These are phyloP conservation scores for Oncorhynchus keta DNA, from an alignment of 2,113 vertebrate genomes.

Conservation along the genomic window DNA sequence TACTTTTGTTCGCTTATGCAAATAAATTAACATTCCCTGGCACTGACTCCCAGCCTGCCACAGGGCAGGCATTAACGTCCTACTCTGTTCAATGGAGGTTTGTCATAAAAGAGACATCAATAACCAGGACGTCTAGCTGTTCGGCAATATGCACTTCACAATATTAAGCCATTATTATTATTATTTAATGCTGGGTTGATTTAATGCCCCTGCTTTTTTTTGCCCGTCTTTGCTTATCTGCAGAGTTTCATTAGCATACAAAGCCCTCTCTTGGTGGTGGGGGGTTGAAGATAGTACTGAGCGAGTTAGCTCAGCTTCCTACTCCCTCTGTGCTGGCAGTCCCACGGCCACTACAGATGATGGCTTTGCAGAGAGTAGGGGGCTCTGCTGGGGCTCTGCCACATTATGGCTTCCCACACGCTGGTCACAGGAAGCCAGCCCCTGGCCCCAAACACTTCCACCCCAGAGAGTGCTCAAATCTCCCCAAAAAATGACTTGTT, in stretches of 20 bases:
- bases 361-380: slow-evolving; percentile 41
- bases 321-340: slow-evolving; percentile 51
- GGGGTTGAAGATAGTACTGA: slow-evolving; percentile 42
- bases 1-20: slow-evolving; percentile 45
- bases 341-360: slow-evolving; percentile 63
- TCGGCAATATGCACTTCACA: slow-evolving; percentile 34
- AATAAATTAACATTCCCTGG: slow-evolving; percentile 63
- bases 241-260: slow-evolving; percentile 71
- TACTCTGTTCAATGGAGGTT: slow-evolving; percentile 57
- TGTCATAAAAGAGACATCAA: slow-evolving; percentile 71
- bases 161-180: slow-evolving; percentile 61
- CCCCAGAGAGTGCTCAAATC: slow-evolving; percentile 38
- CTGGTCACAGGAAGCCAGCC: slow-evolving; percentile 35
- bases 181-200: slow-evolving; percentile 70
- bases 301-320: slow-evolving; percentile 51
- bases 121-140: slow-evolving; percentile 58
- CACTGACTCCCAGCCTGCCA: slow-evolving; percentile 59
- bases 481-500: slow-evolving; percentile 30
- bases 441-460: slow-evolving; percentile 8
- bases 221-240: slow-evolving; percentile 56
- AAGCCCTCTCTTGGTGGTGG: slow-evolving; percentile 54
- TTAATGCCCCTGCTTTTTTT: slow-evolving; percentile 57
- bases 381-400: slow-evolving; percentile 43
- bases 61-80: slow-evolving; percentile 71
- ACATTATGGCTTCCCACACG: slow-evolving; percentile 55